phyloP scores from a whole-genome alignment of 2,888 invertebrate species.

The Catotricha subobsoleta region DNA sequence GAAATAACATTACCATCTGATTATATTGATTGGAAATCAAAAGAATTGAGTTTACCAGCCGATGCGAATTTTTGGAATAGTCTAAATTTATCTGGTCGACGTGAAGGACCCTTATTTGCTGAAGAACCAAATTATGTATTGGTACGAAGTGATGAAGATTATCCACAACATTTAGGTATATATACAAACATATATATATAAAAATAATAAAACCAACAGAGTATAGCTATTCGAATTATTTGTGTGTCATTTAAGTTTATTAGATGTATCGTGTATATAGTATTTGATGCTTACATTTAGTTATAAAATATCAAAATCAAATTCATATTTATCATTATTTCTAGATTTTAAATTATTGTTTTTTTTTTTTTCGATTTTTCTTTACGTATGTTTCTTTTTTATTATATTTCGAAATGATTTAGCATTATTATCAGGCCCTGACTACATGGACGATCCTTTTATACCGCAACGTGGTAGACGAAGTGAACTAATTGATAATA shows the following conservation, averaged over 20 bases:
- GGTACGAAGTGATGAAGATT: not conserved
- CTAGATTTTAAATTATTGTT: not conserved
- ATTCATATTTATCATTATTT: not conserved
- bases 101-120: constrained; percentile 22
- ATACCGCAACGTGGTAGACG: constrained; percentile 26
- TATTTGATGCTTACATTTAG: too few species aligned
- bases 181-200: too few species aligned
- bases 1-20: constrained; percentile 4
- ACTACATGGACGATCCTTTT: constrained; percentile 18
- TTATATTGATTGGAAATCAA: constrained; percentile 7
- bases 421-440: constrained; percentile 4
- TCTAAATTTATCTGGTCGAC: constrained; percentile 22
- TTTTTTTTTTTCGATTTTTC: not conserved
- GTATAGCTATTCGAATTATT: too few species aligned
- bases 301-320: too few species aligned
- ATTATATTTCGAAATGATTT: not conserved
- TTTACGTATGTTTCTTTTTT: not conserved
- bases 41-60: constrained; percentile 16
- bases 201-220: too few species aligned
- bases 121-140: constrained; percentile 26
- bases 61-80: constrained; percentile 18
- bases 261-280: too few species aligned
- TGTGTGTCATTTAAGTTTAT: too few species aligned
- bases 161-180: constrained; percentile 4
- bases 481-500: too few species aligned